Evolutionary conservation across 2,113 vertebrate genomes (phyloP).

Genomic region (Anguilla japonica): DNA sequence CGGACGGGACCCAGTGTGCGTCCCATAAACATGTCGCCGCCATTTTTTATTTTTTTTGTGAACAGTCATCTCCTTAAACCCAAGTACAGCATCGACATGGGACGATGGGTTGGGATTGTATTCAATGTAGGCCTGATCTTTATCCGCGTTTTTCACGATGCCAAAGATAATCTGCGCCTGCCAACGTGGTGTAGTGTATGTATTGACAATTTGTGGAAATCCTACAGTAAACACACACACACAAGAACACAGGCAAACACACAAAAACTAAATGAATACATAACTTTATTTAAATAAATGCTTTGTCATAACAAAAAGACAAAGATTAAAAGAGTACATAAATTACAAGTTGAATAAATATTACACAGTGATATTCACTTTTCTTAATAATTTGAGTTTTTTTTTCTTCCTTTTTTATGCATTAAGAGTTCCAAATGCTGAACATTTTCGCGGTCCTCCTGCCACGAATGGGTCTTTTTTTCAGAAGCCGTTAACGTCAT

Average conservation of each 20-base stretch:
- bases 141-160: too few species aligned
- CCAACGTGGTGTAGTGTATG: too few species aligned
- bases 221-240: too few species aligned
- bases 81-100: too few species aligned
- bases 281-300: constrained; percentile 99
- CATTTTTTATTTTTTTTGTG: too few species aligned
- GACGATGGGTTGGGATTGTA: too few species aligned
- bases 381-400: constrained; percentile 91
- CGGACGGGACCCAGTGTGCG: too few species aligned
- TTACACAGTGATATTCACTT: constrained; percentile 99
- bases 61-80: too few species aligned
- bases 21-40: too few species aligned
- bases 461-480: constrained; percentile 69
- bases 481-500: constrained; percentile 85
- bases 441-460: constrained; percentile 83
- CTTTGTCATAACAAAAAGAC: constrained; percentile 98
- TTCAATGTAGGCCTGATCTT: too few species aligned
- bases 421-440: constrained; percentile 89
- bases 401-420: constrained; percentile 63
- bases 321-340: constrained; percentile 99
- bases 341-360: constrained; percentile 99
- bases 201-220: too few species aligned
- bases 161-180: too few species aligned
- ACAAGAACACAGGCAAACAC: constrained; percentile 38
- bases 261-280: constrained; percentile 82